Evolutionary conservation across 2,797 vertebrate genomes (phyloP), one percentile per base, ranked within the genome.

Genomic region (Eospalax fontanierii): DNA sequence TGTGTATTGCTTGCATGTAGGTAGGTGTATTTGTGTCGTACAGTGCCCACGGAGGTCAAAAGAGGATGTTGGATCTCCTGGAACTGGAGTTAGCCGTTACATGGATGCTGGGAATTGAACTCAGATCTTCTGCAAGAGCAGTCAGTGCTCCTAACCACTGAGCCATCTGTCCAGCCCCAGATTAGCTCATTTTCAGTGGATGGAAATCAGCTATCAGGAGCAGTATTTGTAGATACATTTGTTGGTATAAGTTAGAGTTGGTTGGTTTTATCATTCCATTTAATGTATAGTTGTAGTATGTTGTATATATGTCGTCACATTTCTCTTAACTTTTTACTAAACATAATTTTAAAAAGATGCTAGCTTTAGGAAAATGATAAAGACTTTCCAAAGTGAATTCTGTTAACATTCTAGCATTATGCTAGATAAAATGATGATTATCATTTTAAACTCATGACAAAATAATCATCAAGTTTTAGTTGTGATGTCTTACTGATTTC

Each of bases 361-460:
- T 94, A 50, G 7, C 91, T 95, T 91, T 93, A 91, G 79, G 59
- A 89, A 89, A 93, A 80, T 54, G 46, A n/a, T 93, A 68, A 83
- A 81, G 90, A 68, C 22, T 93, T 92, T 54, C 9, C 88, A 74
- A 19, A 65, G 24, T 94, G 38, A 50, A 50, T 82, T 74, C 74
- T 80, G 19, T 82, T 57, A 73, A 46, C 66, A 57, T 76, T 90
- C 22, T 95, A 74, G 54, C 40, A 76, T 21, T 90, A 8, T 87
- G 18, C 71, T 54, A 54, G 50, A 54, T 54, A 54, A 54, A 54
- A 54, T 54, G 50, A 54, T 54, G 50, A 54, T 54, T 9, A 54
- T 54, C 50, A 54, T 54, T 46, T 94, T 92, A 87, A 63, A 46
- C 70, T 84, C 74, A 43, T 66, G 28, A 63, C 61, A 87, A 75